Evolutionary conservation across 2,888 invertebrate genomes (phyloP), one percentile per base, ranked within the genome.

Genomic region (Erebia aethiops): DNA sequence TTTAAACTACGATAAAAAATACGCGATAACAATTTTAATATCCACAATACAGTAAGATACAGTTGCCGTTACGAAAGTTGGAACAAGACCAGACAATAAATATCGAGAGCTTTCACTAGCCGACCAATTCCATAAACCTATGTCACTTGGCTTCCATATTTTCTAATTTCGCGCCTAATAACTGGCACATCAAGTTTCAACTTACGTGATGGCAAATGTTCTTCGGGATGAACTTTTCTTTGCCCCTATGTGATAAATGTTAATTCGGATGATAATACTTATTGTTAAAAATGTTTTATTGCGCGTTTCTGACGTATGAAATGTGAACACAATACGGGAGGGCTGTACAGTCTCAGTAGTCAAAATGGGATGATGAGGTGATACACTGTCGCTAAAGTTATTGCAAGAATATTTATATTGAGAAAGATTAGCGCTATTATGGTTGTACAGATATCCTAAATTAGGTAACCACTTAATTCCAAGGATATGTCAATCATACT

Each of bases 311-410:
- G 43, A 62, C 51, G 63, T 57, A 69, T 70, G 72, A 72, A 66
- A 72, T 76, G 77, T 62, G 64, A 67, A 72, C 57, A 67, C 74
- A 72, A 68, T 67, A 63, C 72, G 82, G 83, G 83, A 83, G 83
- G 83, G 83, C 83, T 75, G 71, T 71, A 78, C 84, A 82, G 82
- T 84, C 81, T 83, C 82, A 79, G 78, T 77, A 71, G 73, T 74
- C 57, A 64, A 71, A 63, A 75, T 71, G 75, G 64, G 63, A 16
- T 54, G 10, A 68, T 73, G 72, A 70, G 71, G 69, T 75, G 75
- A 75, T 71, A 76, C 73, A 66, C 73, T 71, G 73, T 71, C 73
- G 73, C 71, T 62, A 54, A 54, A 54, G 54, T 16, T 52, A 52
- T 52, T 9, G 52, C 54, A 54, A 10, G 10, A 18, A 54, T 18